Conservation (phyloP, 2,888 invertebrate species). For the Anoplius nigerrimus region DNA sequence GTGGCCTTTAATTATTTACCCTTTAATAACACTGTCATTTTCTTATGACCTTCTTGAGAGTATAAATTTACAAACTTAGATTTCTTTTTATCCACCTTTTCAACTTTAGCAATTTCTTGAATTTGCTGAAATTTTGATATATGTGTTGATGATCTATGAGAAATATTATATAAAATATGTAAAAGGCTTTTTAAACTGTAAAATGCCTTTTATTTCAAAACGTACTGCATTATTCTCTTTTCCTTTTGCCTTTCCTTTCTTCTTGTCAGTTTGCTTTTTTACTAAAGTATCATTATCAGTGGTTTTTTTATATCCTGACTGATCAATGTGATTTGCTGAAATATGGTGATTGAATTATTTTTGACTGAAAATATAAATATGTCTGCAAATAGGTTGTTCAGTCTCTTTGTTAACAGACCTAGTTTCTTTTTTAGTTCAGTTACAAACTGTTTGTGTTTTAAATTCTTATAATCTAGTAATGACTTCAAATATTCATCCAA, state of each 20-base stretch:
- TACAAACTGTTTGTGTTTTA: constrained; percentile 82
- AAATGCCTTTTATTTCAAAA: neutral
- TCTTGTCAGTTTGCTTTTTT: constrained; percentile 66
- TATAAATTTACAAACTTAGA: constrained; percentile 86
- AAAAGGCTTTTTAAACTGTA: too few relatives aligned
- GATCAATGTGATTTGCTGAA: constrained; percentile 46
- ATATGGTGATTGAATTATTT: constrained; percentile 1
- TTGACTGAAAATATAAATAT: neutral
- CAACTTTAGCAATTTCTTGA: constrained; percentile 53
- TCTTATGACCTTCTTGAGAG: constrained; percentile 81
- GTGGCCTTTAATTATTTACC: constrained; percentile 56
- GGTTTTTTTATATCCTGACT: constrained; percentile 64
- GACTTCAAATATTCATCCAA: constrained; percentile 87
- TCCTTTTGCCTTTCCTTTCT: constrained; percentile 61
- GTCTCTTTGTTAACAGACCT: constrained; percentile 34
- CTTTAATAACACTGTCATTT: constrained; percentile 76
- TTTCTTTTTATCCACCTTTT: constrained; percentile 77
- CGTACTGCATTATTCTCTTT: constrained; percentile 41
- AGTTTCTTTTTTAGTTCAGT: constrained; percentile 76
- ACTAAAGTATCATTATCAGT: constrained; percentile 50
- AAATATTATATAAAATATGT: neutral
- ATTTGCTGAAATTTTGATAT: neutral
- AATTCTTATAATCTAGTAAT: constrained; percentile 82
- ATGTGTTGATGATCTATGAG: neutral
- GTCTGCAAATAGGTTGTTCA: neutral